Conservation (phyloP, 1,140 invertebrate species). For the Chlorops oryzae region DNA sequence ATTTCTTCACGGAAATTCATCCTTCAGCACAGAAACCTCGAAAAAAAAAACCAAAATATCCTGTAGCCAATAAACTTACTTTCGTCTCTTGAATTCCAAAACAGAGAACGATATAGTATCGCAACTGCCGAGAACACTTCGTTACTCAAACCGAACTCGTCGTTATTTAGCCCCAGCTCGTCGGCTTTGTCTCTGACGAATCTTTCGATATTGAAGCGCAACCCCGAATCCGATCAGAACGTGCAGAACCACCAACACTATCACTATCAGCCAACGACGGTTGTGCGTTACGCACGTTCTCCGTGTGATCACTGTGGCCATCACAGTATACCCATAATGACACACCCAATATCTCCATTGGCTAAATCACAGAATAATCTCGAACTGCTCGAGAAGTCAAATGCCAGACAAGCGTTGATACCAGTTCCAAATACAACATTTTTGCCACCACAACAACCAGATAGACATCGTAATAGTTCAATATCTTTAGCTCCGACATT, state of each 20-base stretch:
- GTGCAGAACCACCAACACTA: constrained; percentile 8
- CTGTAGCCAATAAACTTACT: no score
- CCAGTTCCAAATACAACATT: constrained; percentile 13
- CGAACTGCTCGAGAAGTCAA: constrained; percentile 31
- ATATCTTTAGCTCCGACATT: constrained; percentile 24
- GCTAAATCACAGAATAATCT: constrained; percentile 41
- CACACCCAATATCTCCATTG: constrained; percentile 39
- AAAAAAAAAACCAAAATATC: no score
- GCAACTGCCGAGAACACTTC: no score
- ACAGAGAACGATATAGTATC: no score
- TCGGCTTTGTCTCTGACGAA: background rate
- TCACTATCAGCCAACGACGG: constrained; percentile 25
- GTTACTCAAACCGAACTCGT: background rate
- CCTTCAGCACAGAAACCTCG: no score
- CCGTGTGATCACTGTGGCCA: constrained; percentile 40
- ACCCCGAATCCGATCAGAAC: constrained; percentile 4
- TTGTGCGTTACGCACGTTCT: constrained; percentile 35
- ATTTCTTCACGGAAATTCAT: no score
- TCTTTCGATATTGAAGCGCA: constrained; percentile 3
- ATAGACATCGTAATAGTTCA: constrained; percentile 17
- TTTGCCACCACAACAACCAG: background rate
- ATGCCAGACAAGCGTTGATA: constrained; percentile 32
- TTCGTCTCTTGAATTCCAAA: no score
- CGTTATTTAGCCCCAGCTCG: background rate
- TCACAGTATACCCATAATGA: constrained; percentile 39